These are phyloP conservation scores for Otolemur crassicaudatus DNA, from an alignment of 2,797 vertebrate species.

Conservation along the genomic window DNA sequence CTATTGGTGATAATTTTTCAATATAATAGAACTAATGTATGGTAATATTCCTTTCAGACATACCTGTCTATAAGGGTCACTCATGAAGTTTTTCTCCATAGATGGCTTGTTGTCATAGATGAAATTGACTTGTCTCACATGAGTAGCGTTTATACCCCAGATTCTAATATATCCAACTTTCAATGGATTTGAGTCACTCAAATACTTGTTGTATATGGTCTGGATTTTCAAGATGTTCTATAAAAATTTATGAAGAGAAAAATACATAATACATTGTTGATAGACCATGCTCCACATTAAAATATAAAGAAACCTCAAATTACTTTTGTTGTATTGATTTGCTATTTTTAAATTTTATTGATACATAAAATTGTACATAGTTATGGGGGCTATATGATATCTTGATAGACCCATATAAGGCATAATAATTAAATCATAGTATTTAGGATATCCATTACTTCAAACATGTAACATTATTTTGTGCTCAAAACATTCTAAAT, in stretches of 20 bases:
- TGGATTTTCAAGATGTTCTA: slow-evolving; percentile 68
- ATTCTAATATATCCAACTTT: slow-evolving; percentile 77
- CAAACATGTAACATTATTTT: background rate
- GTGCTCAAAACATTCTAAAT: background rate
- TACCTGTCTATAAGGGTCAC: slow-evolving; percentile 72
- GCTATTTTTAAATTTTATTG: background rate
- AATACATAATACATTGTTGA: background rate
- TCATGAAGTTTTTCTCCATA: background rate
- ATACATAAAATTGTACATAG: background rate
- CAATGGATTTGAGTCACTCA: slow-evolving; percentile 63
- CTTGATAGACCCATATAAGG: background rate
- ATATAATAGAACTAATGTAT: background rate
- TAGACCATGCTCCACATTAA: background rate
- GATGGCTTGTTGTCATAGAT: slow-evolving; percentile 58
- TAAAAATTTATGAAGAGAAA: slow-evolving; percentile 18
- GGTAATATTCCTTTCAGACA: slow-evolving; percentile 9
- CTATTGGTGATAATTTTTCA: background rate
- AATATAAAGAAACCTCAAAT: background rate
- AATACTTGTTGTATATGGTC: slow-evolving; percentile 64
- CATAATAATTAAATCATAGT: background rate
- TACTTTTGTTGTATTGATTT: background rate
- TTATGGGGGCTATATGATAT: background rate
- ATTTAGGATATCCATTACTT: background rate
- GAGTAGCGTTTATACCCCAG: slow-evolving; percentile 59
- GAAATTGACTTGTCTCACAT: slow-evolving; percentile 37